Conservation (phyloP, 2,113 vertebrate genomes). For the Eonycteris spelaea region DNA sequence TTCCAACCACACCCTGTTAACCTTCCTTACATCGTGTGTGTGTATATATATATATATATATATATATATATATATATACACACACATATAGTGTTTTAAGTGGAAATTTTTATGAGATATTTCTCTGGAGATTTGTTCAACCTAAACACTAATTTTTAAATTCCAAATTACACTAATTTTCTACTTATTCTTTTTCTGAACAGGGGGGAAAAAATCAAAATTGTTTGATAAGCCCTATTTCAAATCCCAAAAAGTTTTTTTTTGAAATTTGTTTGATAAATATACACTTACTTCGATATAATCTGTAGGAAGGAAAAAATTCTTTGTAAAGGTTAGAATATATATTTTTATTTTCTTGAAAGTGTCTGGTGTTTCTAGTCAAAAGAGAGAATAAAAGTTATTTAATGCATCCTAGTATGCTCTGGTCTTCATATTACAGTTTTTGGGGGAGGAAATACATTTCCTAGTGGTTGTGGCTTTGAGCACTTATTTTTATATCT, state of each 20-base stretch:
- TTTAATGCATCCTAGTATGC: not conserved
- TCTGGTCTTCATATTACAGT: not conserved
- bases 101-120: constrained; percentile 42
- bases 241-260: no score
- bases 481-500: constrained; percentile 6
- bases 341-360: not conserved
- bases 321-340: constrained; percentile 4
- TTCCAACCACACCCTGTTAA: constrained; percentile 52
- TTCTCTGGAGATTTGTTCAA: constrained; percentile 27
- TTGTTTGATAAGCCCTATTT: not conserved
- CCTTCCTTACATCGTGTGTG: not conserved
- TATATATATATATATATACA: no score
- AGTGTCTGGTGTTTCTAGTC: not conserved
- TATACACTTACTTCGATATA: not conserved
- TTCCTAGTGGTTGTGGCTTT: constrained; percentile 3
- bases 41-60: not conserved
- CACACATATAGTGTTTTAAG: not conserved
- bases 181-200: constrained; percentile 17
- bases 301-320: not conserved
- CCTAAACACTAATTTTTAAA: constrained; percentile 35
- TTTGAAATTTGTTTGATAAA: not conserved
- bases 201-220: not conserved
- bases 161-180: not conserved
- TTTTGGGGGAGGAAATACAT: not conserved
- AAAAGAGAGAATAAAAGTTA: not conserved